Conservation (phyloP, 2,888 invertebrate species). For the Caenorhabditis uteleia region DNA sequence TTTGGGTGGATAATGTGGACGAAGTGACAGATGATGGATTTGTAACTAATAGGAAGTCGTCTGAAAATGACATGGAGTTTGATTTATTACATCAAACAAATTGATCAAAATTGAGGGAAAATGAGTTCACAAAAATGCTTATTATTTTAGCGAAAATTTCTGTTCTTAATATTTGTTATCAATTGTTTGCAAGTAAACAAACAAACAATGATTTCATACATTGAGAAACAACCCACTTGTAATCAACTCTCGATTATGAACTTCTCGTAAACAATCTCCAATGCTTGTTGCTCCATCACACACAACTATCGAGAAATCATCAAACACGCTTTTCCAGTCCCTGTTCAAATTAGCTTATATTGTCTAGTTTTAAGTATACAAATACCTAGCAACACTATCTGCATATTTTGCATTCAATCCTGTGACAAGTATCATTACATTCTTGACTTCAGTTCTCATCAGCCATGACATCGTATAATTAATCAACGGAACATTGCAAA, state of each 20-base stretch:
- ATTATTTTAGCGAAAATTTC: background rate
- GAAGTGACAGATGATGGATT: constrained; percentile 54
- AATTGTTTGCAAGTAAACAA: no score
- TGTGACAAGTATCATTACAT: constrained; percentile 32
- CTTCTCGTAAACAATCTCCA: constrained; percentile 60
- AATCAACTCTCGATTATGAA: constrained; percentile 49
- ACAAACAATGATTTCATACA: constrained; percentile 1
- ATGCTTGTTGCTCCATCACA: constrained; percentile 43
- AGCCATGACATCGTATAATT: constrained; percentile 42
- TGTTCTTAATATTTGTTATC: no score
- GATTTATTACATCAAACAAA: background rate
- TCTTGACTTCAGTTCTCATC: constrained; percentile 31
- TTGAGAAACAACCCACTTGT: constrained; percentile 9
- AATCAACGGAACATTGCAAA: constrained; percentile 44
- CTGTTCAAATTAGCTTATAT: constrained; percentile 5
- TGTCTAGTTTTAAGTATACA: background rate
- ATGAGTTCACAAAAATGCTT: background rate
- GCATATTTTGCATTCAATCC: constrained; percentile 26
- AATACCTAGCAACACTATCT: constrained; percentile 22
- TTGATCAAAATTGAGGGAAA: background rate
- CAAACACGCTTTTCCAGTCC: constrained; percentile 35
- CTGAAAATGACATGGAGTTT: constrained; percentile 19
- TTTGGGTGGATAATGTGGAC: constrained; percentile 37
- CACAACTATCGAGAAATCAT: constrained; percentile 16
- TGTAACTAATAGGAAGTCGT: constrained; percentile 59